These are phyloP conservation scores for Eupsittula cactorum DNA, from an alignment of 2,113 vertebrate genomes.

Conservation along the genomic window DNA sequence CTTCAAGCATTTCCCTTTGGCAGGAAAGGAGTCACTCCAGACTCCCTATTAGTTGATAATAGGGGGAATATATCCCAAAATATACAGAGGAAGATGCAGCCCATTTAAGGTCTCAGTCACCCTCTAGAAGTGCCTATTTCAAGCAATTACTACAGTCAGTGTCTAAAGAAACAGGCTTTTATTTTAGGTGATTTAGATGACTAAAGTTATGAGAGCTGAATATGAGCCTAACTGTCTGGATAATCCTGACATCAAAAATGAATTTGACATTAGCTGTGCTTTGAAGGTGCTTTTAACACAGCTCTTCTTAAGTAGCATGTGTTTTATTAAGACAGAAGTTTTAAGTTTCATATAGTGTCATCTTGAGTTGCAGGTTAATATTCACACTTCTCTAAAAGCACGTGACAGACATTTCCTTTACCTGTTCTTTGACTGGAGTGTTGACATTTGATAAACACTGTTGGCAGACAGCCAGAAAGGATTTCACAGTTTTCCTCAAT, in stretches of 20 bases:
- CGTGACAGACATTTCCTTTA: conserved; percentile 62
- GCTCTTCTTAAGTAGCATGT: background rate
- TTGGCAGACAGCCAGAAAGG: conserved; percentile 96
- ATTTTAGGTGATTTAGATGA: background rate
- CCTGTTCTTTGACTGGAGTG: conserved; percentile 97
- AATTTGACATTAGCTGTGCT: background rate
- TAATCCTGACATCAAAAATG: background rate
- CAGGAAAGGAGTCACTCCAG: background rate
- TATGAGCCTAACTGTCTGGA: background rate
- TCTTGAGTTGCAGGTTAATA: background rate
- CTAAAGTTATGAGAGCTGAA: background rate
- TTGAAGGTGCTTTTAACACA: background rate
- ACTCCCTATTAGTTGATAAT: background rate
- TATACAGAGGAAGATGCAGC: background rate
- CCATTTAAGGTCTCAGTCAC: background rate
- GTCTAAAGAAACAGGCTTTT: background rate
- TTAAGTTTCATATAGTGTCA: background rate
- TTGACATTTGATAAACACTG: conserved; percentile 99
- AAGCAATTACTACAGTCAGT: background rate
- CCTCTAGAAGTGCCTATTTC: background rate
- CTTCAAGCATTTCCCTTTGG: background rate
- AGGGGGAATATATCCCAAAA: background rate
- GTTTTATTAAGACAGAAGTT: background rate
- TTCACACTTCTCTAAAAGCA: background rate
- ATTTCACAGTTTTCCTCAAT: conserved; percentile 96